A percentile compares a stretch with the other conserved stretches of the same genome.
Evolutionary conservation across 2,888 invertebrate genomes (phyloP).

Genomic region (Eilema sororculum): DNA sequence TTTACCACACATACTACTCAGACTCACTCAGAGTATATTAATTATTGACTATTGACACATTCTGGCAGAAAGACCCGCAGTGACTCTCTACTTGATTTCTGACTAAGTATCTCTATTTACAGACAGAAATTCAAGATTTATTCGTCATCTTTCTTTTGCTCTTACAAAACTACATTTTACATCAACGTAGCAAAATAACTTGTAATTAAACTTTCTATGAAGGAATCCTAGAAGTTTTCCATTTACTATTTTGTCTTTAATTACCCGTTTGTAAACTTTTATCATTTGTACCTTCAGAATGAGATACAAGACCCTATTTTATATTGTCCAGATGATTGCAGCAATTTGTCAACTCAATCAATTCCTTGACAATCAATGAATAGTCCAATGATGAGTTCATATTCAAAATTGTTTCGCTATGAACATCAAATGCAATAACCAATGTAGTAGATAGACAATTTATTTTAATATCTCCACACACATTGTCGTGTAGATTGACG

Average conservation of each 20-base stretch:
- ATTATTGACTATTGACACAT: no score
- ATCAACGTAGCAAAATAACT: no score
- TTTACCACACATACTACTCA: no score
- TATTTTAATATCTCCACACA: background rate
- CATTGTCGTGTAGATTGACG: background rate
- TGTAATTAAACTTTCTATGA: background rate
- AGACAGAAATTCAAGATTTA: no score
- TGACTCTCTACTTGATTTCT: no score
- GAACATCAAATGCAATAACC: background rate
- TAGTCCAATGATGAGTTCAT: background rate
- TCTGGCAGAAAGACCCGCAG: no score
- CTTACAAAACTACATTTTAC: no score
- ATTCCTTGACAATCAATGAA: conserved; percentile 1
- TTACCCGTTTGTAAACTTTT: background rate
- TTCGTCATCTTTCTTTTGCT: no score
- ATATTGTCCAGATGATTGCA: background rate
- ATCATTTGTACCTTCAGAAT: background rate
- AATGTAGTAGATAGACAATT: background rate
- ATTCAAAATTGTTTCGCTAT: background rate
- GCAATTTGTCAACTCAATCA: conserved; percentile 12
- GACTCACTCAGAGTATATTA: no score
- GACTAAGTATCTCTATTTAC: no score
- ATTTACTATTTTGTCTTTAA: background rate
- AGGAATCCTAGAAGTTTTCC: background rate
- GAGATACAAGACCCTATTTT: no score